These are phyloP conservation scores for western clawed frog (Xenopus tropicalis) DNA, from an alignment of 2,113 vertebrate species.

Conservation along the genomic window DNA sequence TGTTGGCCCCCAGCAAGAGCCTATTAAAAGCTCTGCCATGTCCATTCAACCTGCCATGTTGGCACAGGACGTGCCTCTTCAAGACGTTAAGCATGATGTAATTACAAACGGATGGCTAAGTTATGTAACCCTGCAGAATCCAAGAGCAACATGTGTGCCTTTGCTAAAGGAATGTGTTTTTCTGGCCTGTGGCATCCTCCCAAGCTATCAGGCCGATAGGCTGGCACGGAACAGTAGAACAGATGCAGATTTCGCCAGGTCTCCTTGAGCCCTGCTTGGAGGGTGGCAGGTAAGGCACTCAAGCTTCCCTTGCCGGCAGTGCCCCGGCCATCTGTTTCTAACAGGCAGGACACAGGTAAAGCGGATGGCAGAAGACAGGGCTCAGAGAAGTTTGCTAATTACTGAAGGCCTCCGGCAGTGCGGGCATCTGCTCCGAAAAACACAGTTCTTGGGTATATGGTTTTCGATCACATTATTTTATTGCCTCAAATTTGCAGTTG, in stretches of 20 bases:
- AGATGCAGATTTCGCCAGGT: slow-evolving; percentile 18
- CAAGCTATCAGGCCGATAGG: slow-evolving; percentile 24
- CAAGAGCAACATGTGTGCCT: neutral
- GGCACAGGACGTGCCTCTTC: too few relatives aligned
- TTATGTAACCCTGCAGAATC: slow-evolving; percentile 21
- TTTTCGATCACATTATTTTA: neutral
- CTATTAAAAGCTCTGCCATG: too few relatives aligned
- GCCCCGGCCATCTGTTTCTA: slow-evolving; percentile 29
- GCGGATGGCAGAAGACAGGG: slow-evolving; percentile 24
- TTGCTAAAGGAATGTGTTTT: slow-evolving; percentile 27
- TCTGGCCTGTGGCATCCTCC: slow-evolving; percentile 18
- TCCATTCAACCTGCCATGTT: too few relatives aligned
- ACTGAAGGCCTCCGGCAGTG: slow-evolving; percentile 12
- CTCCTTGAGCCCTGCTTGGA: slow-evolving; percentile 8
- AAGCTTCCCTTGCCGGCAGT: neutral
- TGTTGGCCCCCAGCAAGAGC: too few relatives aligned
- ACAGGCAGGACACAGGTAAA: slow-evolving; percentile 33
- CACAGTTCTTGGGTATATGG: neutral
- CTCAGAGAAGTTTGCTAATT: slow-evolving; percentile 27
- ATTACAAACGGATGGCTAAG: slow-evolving; percentile 25
- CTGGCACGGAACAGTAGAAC: slow-evolving; percentile 11
- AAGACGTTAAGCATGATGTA: slow-evolving; percentile 9
- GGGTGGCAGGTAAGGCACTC: neutral
- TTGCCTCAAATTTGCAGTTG: too few relatives aligned
- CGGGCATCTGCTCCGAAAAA: slow-evolving; percentile 19